Base-by-base conservation (phyloP, 2,113 vertebrate genomes). In the Labrus mixtus region DNA sequence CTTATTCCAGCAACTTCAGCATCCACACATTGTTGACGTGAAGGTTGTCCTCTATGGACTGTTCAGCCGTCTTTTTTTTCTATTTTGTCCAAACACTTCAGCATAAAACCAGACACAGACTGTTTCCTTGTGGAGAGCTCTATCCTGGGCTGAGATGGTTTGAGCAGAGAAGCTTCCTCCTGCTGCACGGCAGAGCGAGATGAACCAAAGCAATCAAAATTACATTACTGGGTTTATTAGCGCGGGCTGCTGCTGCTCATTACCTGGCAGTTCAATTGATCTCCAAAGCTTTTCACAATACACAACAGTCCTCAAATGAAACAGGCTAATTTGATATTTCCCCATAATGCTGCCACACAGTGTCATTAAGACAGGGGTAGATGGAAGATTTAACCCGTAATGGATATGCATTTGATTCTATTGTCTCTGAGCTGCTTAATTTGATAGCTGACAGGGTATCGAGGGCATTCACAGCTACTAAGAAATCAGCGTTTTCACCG, bases 161-260 rank as follows among this genome's bases (percentile, higher is more conserved):
- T 81, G 16, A 68, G 50, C 70, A 15, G 63, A 23, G 36, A 33
- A 19, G 67, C 67, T 68, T 6, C 79, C 43, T 70, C 73, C 57
- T 51, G 68, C 70, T 68, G 64, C 81, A 78, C 53, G 17, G 81
- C 84, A 82, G 85, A 77, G 86, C 68, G 72, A 94, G 92, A 95
- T 93, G 92, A 93, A 93, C 91, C 89, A 85, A 91, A 90, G 89
- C 92, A 94, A 94, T 94, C 93, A 94, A 92, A 93, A 92, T 90
- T 92, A 91, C 92, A 93, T 94, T 93, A 95, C 88, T 57, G 87
- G 85, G 82, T 91, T 87, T 93, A 93, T 93, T 93, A 92, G 90
- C 88, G 83, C 82, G 84, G 88, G 81, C 88, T 81, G 85, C 88
- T 76, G 87, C 85, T 75, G 88, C 91, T 94, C 91, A 91, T 94